These are phyloP conservation scores for Aplysina aerophoba DNA, from an alignment of 37 sponge, comb jelly and placozoan genomes.

Conservation along the genomic window DNA sequence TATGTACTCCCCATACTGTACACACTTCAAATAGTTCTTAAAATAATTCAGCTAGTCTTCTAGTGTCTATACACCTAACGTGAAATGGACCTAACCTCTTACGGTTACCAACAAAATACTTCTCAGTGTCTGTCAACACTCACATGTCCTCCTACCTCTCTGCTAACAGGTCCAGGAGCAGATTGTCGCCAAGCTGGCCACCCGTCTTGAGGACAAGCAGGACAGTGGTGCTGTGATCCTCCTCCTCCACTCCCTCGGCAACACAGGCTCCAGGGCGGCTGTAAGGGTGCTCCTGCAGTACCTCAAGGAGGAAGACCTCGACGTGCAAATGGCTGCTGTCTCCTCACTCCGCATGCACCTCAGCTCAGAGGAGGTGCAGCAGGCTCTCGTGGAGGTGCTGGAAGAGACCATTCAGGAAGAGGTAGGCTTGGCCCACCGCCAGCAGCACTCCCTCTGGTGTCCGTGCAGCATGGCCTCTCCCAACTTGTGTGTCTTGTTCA, in stretches of 20 bases:
- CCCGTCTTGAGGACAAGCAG: not conserved
- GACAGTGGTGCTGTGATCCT: slow-evolving; percentile 14
- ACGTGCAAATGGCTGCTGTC: slow-evolving; percentile 49
- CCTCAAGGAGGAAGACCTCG: slow-evolving; percentile 28
- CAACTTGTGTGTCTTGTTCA: no score
- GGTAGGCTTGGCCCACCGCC: not conserved
- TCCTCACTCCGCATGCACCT: slow-evolving; percentile 34
- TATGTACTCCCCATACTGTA: no score
- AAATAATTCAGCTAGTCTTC: no score
- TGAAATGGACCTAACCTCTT: no score
- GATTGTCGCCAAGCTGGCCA: slow-evolving; percentile 27
- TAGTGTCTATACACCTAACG: no score
- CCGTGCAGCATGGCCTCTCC: no score
- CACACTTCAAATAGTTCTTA: no score
- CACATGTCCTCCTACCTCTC: no score
- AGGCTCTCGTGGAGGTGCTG: not conserved
- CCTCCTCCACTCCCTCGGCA: slow-evolving; percentile 50
- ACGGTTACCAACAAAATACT: no score
- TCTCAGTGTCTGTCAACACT: no score
- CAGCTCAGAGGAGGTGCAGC: slow-evolving; percentile 18
- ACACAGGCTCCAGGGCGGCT: slow-evolving; percentile 44
- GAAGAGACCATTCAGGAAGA: not conserved
- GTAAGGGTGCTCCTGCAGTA: slow-evolving; percentile 29
- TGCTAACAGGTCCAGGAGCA: not conserved
- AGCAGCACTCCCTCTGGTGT: no score